These are phyloP conservation scores for Atherinomorus stipes DNA, from an alignment of 2,113 vertebrate species.

Conservation along the genomic window DNA sequence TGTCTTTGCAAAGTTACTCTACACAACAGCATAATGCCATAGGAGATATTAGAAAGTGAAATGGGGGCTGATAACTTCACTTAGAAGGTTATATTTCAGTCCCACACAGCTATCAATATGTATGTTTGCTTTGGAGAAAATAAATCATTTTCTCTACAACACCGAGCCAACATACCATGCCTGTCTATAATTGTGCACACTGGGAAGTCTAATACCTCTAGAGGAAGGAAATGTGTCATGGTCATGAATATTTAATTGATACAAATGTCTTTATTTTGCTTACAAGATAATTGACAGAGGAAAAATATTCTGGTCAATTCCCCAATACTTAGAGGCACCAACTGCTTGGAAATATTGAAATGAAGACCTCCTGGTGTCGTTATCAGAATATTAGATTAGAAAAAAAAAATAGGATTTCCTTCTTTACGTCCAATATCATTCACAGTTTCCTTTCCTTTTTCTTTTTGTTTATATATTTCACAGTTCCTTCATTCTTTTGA, in stretches of 20 bases:
- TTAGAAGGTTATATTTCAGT: too few relatives aligned
- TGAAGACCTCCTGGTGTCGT: background rate
- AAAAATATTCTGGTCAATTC: background rate
- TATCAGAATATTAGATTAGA: background rate
- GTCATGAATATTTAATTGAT: constrained; percentile 43
- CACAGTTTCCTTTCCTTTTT: background rate
- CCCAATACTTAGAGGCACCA: background rate
- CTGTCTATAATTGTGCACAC: constrained; percentile 32
- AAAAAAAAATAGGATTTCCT: background rate
- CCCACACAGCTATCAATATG: background rate
- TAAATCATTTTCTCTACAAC: constrained; percentile 13
- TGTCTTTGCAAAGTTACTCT: too few relatives aligned
- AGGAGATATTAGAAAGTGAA: too few relatives aligned
- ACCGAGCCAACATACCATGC: constrained; percentile 5
- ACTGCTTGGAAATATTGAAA: background rate
- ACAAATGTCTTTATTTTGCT: constrained; percentile 9
- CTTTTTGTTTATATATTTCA: constrained; percentile 16
- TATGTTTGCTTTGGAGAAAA: background rate
- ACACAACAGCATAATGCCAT: too few relatives aligned
- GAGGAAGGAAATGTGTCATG: constrained; percentile 16
- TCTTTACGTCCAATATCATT: background rate
- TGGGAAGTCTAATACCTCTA: constrained; percentile 14
- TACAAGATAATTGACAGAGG: constrained; percentile 7
- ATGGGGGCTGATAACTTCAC: too few relatives aligned
- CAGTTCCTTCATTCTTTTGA: constrained; percentile 40